Conservation (phyloP, 2,888 invertebrate genomes). For the Formica aserva region DNA sequence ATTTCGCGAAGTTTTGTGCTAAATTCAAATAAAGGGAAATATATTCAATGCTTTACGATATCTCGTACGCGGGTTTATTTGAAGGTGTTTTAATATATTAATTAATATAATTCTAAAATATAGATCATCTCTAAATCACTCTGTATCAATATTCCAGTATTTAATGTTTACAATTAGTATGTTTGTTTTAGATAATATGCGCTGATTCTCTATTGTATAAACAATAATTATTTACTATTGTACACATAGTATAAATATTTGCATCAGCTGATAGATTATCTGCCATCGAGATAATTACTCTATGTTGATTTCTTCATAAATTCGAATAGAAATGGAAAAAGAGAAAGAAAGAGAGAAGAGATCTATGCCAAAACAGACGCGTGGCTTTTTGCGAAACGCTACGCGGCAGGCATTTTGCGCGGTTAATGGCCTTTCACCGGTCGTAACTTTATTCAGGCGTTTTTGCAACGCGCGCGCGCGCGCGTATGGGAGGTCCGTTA, state of each 20-base stretch:
- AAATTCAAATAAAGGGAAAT: constrained; percentile 20
- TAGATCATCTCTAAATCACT: neutral
- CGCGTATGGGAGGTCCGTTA: constrained; percentile 75
- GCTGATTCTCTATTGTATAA: constrained; percentile 4
- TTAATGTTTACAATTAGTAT: neutral
- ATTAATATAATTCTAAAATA: constrained; percentile 19
- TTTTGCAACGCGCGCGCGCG: constrained; percentile 68
- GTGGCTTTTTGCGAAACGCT: constrained; percentile 71
- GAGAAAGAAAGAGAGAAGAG: neutral
- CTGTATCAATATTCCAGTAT: neutral
- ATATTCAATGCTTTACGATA: neutral
- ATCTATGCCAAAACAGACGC: constrained; percentile 21
- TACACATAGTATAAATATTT: neutral
- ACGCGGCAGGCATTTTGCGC: constrained; percentile 75
- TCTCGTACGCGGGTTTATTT: constrained; percentile 1
- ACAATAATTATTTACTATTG: constrained; percentile 45
- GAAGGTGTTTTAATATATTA: neutral
- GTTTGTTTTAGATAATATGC: neutral
- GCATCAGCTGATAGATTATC: constrained; percentile 52
- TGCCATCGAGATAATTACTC: constrained; percentile 75
- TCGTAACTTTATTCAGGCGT: constrained; percentile 79
- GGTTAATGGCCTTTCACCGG: constrained; percentile 79
- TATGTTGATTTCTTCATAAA: constrained; percentile 78
- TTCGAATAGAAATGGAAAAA: constrained; percentile 23
- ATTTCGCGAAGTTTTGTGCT: neutral